These are phyloP conservation scores for Disparrhopalites patrizii DNA, from an alignment of 2,888 invertebrate species.

Conservation along the genomic window DNA sequence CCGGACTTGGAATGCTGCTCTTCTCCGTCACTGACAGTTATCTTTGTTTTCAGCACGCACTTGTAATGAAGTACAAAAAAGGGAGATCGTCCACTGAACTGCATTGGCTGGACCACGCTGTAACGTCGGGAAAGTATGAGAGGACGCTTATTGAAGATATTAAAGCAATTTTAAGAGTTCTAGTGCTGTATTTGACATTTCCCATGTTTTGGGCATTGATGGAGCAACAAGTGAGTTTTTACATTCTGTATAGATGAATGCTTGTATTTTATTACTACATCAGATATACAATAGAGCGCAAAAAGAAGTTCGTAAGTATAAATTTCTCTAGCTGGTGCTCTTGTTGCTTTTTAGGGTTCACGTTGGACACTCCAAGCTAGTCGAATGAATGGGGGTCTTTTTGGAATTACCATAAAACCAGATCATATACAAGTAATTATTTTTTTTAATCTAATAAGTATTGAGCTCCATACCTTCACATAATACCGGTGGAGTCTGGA, in stretches of 20 bases:
- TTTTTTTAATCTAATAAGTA: background rate
- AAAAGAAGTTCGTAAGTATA: background rate
- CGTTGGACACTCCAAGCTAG: constrained; percentile 54
- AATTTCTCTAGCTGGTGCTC: background rate
- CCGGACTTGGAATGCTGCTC: too few relatives aligned
- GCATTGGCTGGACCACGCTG: constrained; percentile 73
- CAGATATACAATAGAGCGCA: background rate
- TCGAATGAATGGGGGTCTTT: constrained; percentile 50
- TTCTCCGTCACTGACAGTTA: too few relatives aligned
- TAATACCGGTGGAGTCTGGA: background rate
- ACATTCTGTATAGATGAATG: background rate
- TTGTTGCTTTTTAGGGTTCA: constrained; percentile 50
- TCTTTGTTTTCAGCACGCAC: constrained; percentile 11
- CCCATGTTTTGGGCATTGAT: constrained; percentile 78
- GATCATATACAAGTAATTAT: constrained; percentile 55
- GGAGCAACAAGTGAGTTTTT: constrained; percentile 56
- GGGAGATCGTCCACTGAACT: constrained; percentile 45
- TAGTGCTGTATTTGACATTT: constrained; percentile 68
- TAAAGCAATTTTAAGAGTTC: constrained; percentile 63
- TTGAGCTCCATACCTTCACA: too few relatives aligned
- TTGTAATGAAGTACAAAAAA: constrained; percentile 15
- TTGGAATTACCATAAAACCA: constrained; percentile 52
- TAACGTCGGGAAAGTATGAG: constrained; percentile 58
- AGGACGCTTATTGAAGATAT: constrained; percentile 64
- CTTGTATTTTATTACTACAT: background rate